Conservation (phyloP, 2,888 invertebrate species). For the Drosophila neonasuta region DNA sequence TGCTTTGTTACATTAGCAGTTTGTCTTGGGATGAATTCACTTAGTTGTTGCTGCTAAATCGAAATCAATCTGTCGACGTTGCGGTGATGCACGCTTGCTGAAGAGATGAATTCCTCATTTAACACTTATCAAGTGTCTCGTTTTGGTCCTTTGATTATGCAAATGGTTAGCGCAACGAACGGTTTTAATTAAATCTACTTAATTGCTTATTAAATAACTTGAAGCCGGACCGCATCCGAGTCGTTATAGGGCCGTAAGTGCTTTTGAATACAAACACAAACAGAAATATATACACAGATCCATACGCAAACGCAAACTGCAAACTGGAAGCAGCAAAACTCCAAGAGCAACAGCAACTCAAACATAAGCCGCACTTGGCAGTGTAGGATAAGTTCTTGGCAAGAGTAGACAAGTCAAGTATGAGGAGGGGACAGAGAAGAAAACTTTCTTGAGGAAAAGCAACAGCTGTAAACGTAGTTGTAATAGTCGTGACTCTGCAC, state of each 20-base stretch:
- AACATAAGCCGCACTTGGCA: constrained; percentile 49
- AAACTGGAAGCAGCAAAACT: constrained; percentile 2
- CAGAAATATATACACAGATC: constrained; percentile 6
- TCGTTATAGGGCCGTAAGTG: constrained; percentile 33
- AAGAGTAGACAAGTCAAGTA: not conserved
- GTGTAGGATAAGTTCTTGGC: constrained; percentile 39
- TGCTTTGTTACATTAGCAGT: not conserved
- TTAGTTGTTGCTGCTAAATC: constrained; percentile 9
- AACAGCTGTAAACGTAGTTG: constrained; percentile 33
- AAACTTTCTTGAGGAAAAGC: constrained; percentile 43
- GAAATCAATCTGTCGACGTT: constrained; percentile 20
- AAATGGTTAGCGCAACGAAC: constrained; percentile 37
- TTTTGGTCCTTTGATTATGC: constrained; percentile 45
- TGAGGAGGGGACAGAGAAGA: constrained; percentile 6
- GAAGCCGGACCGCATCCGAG: constrained; percentile 18
- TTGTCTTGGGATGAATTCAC: not conserved
- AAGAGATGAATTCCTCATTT: constrained; percentile 9
- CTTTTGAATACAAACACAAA: constrained; percentile 33
- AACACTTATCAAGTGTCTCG: constrained; percentile 11
- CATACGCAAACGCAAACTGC: not conserved
- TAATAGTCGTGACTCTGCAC: not conserved
- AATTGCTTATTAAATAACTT: constrained; percentile 73
- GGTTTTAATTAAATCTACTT: constrained; percentile 54
- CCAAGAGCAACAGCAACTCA: constrained; percentile 48
- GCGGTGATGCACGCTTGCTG: constrained; percentile 1